Evolutionary conservation across 2,888 invertebrate genomes (phyloP).

Genomic region (Pollenia angustigena): DNA sequence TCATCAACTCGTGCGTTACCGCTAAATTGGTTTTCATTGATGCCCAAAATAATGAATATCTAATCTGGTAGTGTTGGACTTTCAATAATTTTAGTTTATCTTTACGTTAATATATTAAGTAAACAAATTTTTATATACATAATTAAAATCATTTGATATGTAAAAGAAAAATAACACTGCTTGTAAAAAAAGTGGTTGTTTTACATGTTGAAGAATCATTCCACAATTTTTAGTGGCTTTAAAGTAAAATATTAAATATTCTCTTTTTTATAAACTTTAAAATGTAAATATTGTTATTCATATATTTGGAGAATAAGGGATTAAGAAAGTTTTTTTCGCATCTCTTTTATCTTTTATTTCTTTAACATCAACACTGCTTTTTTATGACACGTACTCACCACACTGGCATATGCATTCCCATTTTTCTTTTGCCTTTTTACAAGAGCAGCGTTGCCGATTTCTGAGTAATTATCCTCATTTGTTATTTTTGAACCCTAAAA

Average conservation of each 20-base stretch:
- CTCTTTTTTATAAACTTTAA: conserved; percentile 1
- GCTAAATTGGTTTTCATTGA: conserved; percentile 62
- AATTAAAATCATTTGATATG: conserved; percentile 3
- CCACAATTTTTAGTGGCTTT: conserved; percentile 64
- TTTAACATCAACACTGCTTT: not conserved
- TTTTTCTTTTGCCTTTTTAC: not conserved
- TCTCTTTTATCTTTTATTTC: not conserved
- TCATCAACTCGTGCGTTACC: conserved; percentile 54
- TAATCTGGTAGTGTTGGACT: conserved; percentile 41
- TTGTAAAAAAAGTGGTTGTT: conserved; percentile 13
- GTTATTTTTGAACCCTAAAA: too few relatives aligned
- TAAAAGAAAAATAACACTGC: conserved; percentile 6
- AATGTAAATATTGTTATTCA: not conserved
- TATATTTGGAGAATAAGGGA: not conserved
- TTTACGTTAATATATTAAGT: conserved; percentile 44
- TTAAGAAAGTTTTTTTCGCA: not conserved
- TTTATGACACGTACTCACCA: conserved; percentile 11
- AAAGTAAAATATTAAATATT: conserved; percentile 22
- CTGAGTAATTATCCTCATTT: too few relatives aligned
- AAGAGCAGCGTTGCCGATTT: too few relatives aligned
- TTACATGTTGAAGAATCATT: conserved; percentile 37
- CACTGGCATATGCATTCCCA: not conserved
- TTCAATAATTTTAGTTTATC: conserved; percentile 55
- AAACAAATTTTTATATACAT: conserved; percentile 22
- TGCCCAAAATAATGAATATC: conserved; percentile 29